phyloP scores from a whole-genome alignment of 2,888 invertebrate species.

The Pogonocherus hispidulus region DNA sequence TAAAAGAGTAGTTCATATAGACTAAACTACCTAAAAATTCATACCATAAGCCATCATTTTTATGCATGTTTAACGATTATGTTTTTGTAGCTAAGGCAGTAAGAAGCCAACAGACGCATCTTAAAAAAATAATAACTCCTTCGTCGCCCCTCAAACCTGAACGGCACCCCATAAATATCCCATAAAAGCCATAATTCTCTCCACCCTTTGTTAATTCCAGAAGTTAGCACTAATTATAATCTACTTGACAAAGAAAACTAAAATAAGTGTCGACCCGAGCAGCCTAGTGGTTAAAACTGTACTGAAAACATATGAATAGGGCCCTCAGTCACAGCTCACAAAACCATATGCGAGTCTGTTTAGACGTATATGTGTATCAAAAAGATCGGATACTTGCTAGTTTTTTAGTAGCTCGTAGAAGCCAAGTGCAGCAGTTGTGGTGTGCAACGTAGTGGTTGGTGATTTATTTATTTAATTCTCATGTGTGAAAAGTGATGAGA shows the following conservation, averaged over 20 bases:
- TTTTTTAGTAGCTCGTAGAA: background rate
- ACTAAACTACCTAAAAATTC: too few species aligned
- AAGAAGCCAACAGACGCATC: too few species aligned
- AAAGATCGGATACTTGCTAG: background rate
- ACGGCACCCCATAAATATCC: background rate
- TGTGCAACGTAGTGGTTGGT: background rate
- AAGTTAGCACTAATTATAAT: conserved; percentile 23
- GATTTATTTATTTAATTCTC: background rate
- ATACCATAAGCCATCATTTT: too few species aligned
- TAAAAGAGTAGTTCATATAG: too few species aligned
- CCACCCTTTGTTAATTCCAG: background rate
- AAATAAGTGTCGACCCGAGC: conserved; percentile 7
- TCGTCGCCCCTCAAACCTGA: background rate
- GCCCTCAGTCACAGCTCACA: background rate
- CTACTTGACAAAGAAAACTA: conserved; percentile 25
- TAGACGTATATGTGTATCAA: conserved; percentile 10
- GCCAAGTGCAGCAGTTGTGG: background rate
- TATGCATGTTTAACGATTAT: too few species aligned
- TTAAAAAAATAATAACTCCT: background rate
- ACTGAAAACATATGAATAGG: background rate
- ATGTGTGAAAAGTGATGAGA: too few species aligned
- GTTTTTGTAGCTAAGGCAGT: too few species aligned
- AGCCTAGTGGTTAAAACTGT: conserved; percentile 5
- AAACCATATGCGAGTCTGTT: conserved; percentile 37
- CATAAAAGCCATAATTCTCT: background rate